Evolutionary conservation across 2,888 invertebrate genomes (phyloP), one percentile per base, ranked within the genome.

Genomic region (Desoria tigrina): DNA sequence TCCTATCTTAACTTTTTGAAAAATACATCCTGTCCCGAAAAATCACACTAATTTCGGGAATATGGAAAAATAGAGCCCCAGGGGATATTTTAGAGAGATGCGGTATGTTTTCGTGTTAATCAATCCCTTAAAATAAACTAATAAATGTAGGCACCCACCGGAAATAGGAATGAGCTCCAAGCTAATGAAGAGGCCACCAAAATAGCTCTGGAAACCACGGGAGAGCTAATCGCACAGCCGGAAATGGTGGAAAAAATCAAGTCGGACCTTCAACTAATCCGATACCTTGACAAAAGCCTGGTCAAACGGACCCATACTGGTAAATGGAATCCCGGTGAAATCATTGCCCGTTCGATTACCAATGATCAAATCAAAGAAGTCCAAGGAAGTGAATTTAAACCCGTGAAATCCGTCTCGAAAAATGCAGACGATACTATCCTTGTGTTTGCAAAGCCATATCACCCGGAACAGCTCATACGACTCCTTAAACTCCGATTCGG

Each of bases 301-400:
- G 21, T 16, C 39, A 51, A 56, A 14, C 26, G 61, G 24, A 61
- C 60, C 53, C 69, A 69, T 28, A 51, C 32, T 7, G 69, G 69
- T 18, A 65, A 66, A 24, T 69, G 69, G 69, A 65, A 63, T 32
- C 69, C 69, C 7, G 69, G 69, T 28, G 65, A 69, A 57, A 53
- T 69, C 53, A 56, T 63, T 54, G 53, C 63, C 28, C 64, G 62
- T 28, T 63, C 59, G 32, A 62, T 69, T 18, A 63, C 63, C 63
- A 56, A 60, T 39, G 65, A 65, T 42, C 65, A 69, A 61, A 26
- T 66, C 32, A 63, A 63, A 42, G 63, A 65, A 66, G 53, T 69
- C 32, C 62, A 66, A 28, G 63, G 61, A 37, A 69, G 69, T 42
- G 69, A 69, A 61, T 69, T 69, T 42, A 69, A 69, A 26, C 69